Conservation (phyloP, 2,888 invertebrate genomes). For the Pomacea canaliculata region DNA sequence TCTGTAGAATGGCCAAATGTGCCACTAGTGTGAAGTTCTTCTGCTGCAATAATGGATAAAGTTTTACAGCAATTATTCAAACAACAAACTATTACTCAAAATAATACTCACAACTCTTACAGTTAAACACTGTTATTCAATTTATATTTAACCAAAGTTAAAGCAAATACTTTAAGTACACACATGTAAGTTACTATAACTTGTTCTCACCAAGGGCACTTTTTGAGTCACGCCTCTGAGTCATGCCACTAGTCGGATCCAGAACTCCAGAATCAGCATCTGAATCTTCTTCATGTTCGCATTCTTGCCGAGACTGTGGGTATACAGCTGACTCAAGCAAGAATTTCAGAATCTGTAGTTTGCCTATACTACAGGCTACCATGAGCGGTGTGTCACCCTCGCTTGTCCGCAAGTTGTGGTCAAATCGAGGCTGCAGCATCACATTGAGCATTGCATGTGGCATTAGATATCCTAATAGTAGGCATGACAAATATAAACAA, state of each 20-base stretch:
- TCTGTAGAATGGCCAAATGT: constrained; percentile 31
- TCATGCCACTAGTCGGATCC: constrained; percentile 29
- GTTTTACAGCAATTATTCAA: not conserved
- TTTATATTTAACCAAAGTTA: not conserved
- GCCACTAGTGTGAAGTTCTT: constrained; percentile 26
- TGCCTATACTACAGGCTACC: constrained; percentile 54
- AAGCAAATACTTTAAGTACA: not conserved
- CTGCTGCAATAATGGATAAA: constrained; percentile 1
- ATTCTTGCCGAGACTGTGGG: constrained; percentile 38
- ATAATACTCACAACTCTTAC: not conserved
- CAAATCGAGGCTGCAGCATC: constrained; percentile 61
- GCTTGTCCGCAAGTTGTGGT: constrained; percentile 61
- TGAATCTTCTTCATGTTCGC: constrained; percentile 39
- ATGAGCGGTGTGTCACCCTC: constrained; percentile 63
- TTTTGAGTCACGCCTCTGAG: not conserved
- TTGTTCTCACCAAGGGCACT: constrained; percentile 14
- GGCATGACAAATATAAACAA: not conserved
- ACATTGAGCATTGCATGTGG: not conserved
- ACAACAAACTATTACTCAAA: too few species aligned
- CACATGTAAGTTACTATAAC: not conserved
- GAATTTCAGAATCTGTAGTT: constrained; percentile 48
- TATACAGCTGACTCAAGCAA: constrained; percentile 61
- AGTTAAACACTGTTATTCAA: not conserved
- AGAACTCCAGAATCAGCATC: constrained; percentile 55
- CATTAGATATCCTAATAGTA: not conserved